phyloP scores from a whole-genome alignment of 2,888 invertebrate species.

The Dynastes hyllus region DNA sequence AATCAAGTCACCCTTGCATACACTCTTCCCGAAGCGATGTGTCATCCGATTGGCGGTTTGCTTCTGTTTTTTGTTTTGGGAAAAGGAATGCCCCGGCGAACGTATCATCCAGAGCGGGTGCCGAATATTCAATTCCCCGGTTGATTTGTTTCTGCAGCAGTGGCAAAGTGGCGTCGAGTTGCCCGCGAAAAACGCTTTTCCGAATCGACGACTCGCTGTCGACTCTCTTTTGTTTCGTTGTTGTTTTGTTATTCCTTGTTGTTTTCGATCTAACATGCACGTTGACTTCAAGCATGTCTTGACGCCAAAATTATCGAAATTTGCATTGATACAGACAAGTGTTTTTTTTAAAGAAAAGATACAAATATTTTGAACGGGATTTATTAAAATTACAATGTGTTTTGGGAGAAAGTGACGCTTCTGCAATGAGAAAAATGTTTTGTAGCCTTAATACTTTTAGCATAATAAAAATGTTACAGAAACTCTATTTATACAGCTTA shows the following conservation, averaged over 20 bases:
- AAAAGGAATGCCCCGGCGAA: conserved; percentile 6
- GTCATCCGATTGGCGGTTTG: conserved; percentile 34
- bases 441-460: too few relatives aligned
- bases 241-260: neutral
- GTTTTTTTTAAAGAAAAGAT: too few relatives aligned
- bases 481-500: too few relatives aligned
- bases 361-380: too few relatives aligned
- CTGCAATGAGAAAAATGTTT: too few relatives aligned
- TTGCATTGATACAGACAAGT: neutral
- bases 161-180: neutral
- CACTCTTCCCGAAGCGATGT: conserved; percentile 40
- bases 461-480: too few relatives aligned
- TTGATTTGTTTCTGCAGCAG: conserved; percentile 5
- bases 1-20: conserved; percentile 21
- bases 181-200: conserved; percentile 7
- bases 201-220: neutral
- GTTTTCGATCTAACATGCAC: too few relatives aligned
- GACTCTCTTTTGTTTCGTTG: neutral
- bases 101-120: neutral
- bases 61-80: conserved; percentile 21
- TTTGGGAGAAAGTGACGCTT: too few relatives aligned
- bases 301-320: neutral
- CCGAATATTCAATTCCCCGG: conserved; percentile 46
- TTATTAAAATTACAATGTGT: too few relatives aligned
- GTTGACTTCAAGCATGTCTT: too few relatives aligned